These are phyloP conservation scores for Porites lobata DNA, from an alignment of 92 coral and sea anemone genomes.

Conservation along the genomic window DNA sequence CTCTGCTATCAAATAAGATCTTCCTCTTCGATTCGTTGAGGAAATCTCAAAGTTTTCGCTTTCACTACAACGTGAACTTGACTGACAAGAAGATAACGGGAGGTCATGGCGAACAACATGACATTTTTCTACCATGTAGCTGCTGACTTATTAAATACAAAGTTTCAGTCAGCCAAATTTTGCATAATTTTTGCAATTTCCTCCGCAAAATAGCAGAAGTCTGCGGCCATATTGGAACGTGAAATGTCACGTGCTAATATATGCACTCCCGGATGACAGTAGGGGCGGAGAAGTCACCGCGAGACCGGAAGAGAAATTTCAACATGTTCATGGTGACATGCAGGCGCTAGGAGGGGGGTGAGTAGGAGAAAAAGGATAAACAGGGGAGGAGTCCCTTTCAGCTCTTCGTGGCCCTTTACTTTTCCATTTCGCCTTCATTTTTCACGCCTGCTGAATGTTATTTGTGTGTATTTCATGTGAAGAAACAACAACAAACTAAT, in stretches of 20 bases:
- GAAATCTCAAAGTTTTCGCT: slow-evolving; percentile 3
- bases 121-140: neutral
- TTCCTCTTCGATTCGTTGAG: neutral
- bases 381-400: no score
- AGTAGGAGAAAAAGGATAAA: neutral
- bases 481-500: no score
- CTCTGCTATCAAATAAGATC: slow-evolving; percentile 16
- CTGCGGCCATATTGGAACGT: slow-evolving; percentile 78
- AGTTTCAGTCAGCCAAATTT: slow-evolving; percentile 31
- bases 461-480: no score
- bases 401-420: no score
- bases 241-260: slow-evolving; percentile 67
- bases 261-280: slow-evolving; percentile 61
- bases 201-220: slow-evolving; percentile 44
- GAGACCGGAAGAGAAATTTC: neutral
- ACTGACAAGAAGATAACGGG: slow-evolving; percentile 4
- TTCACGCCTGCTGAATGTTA: no score
- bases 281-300: slow-evolving; percentile 4
- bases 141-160: slow-evolving; percentile 7
- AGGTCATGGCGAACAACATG: slow-evolving; percentile 12
- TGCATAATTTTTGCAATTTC: slow-evolving; percentile 24
- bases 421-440: no score
- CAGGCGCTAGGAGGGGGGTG: neutral
- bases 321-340: neutral
- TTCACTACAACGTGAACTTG: slow-evolving; percentile 8